A percentile compares a stretch with the other conserved stretches of the same genome.
These are phyloP conservation scores for Eulemur coronatus DNA, from an alignment of 2,797 vertebrate species.

Conservation along the genomic window DNA sequence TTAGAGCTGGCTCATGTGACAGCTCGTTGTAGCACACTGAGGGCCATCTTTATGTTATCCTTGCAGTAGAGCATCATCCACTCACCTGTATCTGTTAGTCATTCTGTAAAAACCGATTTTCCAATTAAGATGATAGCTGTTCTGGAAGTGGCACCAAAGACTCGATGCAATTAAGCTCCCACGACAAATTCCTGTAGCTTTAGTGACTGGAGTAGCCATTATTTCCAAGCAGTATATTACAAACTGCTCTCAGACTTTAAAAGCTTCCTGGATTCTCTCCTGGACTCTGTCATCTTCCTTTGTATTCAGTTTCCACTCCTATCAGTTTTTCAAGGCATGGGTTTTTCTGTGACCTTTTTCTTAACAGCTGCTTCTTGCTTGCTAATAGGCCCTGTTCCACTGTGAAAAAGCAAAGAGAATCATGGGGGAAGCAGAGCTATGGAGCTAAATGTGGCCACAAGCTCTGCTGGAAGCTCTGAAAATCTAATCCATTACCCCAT, in stretches of 20 bases:
- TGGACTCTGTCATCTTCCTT: constrained; percentile 7
- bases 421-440: neutral
- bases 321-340: constrained; percentile 23
- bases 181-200: constrained; percentile 23
- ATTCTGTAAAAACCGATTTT: constrained; percentile 24
- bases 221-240: neutral
- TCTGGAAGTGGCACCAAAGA: constrained; percentile 3
- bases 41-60: neutral
- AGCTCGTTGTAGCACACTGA: neutral
- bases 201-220: neutral
- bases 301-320: constrained; percentile 29
- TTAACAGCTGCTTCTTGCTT: constrained; percentile 37
- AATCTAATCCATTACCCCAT: neutral
- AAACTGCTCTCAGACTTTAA: neutral
- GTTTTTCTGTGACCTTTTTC: constrained; percentile 57
- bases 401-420: neutral
- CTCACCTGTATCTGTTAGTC: constrained; percentile 34
- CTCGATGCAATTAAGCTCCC: constrained; percentile 48
- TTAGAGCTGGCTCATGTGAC: neutral
- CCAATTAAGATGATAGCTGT: constrained; percentile 42
- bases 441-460: neutral
- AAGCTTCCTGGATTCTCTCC: constrained; percentile 32
- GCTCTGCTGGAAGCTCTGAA: neutral
- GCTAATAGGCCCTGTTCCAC: constrained; percentile 5
- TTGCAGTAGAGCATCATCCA: neutral